These are phyloP conservation scores for Paedocypris micromegethes DNA, from an alignment of 2,797 vertebrate species.

Conservation along the genomic window DNA sequence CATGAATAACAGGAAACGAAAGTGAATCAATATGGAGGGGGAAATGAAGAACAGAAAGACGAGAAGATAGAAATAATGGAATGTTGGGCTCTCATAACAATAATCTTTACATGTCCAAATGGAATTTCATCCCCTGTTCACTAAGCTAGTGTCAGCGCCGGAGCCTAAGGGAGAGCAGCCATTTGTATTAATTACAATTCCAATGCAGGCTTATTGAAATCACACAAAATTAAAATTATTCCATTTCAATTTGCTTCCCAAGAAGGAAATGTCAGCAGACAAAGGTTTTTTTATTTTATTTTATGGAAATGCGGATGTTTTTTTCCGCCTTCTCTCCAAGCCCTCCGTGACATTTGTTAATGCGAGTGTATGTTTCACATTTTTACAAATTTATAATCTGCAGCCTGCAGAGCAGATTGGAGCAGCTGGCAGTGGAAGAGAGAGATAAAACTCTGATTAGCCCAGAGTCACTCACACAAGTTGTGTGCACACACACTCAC, in stretches of 20 bases:
- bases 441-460: constrained; percentile 48
- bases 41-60: constrained; percentile 22
- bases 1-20: constrained; percentile 13
- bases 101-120: constrained; percentile 43
- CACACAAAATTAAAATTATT: constrained; percentile 51
- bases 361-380: constrained; percentile 40
- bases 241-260: constrained; percentile 48
- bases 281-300: constrained; percentile 26
- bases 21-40: constrained; percentile 9
- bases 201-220: constrained; percentile 43
- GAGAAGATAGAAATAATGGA: constrained; percentile 20
- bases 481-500: constrained; percentile 10
- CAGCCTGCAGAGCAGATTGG: constrained; percentile 40
- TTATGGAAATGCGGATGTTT: constrained; percentile 7
- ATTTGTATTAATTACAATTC: constrained; percentile 46
- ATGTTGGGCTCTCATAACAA: constrained; percentile 33
- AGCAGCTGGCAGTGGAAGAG: constrained; percentile 43
- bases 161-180: constrained; percentile 35
- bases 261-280: constrained; percentile 51
- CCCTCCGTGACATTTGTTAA: constrained; percentile 43
- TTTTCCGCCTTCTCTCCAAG: constrained; percentile 14
- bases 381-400: constrained; percentile 43
- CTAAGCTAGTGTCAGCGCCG: constrained; percentile 18
- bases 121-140: constrained; percentile 31
- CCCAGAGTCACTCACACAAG: constrained; percentile 34